Conservation (phyloP, 2,113 vertebrate species). For the Peucedramus taeniatus region DNA sequence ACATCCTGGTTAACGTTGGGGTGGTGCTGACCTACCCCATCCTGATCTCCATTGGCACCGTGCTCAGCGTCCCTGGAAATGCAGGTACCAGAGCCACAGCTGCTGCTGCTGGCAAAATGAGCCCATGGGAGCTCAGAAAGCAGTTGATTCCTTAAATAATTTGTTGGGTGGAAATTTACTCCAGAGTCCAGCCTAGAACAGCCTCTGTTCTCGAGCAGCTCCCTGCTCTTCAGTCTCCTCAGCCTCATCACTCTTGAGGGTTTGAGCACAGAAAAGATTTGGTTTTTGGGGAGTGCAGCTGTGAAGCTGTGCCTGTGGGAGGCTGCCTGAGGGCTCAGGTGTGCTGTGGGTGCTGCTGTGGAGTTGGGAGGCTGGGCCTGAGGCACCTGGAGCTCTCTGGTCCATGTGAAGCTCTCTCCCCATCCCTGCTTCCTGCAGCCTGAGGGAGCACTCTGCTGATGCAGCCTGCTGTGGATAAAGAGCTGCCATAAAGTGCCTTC, state of each 20-base stretch:
- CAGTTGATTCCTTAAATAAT: background rate
- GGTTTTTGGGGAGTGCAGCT: background rate
- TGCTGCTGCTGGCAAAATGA: background rate
- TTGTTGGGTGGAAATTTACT: background rate
- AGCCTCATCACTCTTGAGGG: rapidly evolving
- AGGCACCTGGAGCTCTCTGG: background rate
- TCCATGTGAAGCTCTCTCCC: background rate
- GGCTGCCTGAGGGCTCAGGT: background rate
- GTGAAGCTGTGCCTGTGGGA: background rate
- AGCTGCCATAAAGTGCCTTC: background rate
- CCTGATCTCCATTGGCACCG: conserved; percentile 95
- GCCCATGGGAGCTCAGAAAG: background rate
- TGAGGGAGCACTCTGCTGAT: background rate
- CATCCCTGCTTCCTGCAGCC: background rate
- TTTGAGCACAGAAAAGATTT: background rate
- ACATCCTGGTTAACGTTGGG: conserved; percentile 94
- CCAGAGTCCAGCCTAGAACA: background rate
- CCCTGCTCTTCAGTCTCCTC: background rate
- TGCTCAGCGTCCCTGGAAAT: conserved; percentile 97
- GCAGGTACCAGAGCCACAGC: conserved; percentile 76
- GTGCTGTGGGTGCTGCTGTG: background rate
- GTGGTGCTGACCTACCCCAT: conserved; percentile 96
- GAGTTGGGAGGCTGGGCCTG: background rate
- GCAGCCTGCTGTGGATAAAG: background rate
- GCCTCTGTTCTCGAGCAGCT: background rate